A percentile compares a stretch with the other conserved stretches of the same genome.
phyloP scores from a whole-genome alignment of 2,113 vertebrate species.

The Microcebus jonahi region DNA sequence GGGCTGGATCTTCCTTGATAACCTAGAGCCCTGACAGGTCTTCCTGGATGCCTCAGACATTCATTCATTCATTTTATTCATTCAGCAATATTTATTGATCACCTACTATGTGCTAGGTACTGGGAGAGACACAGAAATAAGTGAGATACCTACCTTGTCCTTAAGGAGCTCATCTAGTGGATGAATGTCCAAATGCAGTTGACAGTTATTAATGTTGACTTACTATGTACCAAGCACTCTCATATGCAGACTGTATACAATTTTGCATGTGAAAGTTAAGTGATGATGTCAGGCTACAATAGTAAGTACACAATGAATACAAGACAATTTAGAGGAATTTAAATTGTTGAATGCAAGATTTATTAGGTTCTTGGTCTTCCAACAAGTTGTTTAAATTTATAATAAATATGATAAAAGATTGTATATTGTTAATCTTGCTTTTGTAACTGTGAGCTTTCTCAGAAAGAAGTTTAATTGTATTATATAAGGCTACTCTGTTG shows the following conservation, averaged over 20 bases:
- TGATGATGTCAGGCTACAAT: not conserved
- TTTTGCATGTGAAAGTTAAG: not conserved
- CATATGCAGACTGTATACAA: not conserved
- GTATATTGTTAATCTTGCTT: not conserved
- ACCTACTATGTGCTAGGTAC: not conserved
- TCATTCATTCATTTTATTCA: not conserved
- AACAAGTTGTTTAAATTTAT: not conserved
- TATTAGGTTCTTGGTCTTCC: not conserved
- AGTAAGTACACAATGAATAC: not conserved
- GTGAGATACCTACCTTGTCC: not conserved
- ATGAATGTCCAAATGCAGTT: not conserved
- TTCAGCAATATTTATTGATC: slow-evolving; percentile 30
- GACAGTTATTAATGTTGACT: not conserved
- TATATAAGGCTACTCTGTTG: not conserved
- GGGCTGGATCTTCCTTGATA: not conserved
- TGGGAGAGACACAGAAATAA: not conserved
- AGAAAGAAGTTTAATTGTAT: not conserved
- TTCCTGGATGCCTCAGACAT: not conserved
- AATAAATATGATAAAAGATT: not conserved
- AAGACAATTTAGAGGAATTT: not conserved
- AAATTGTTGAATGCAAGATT: not conserved
- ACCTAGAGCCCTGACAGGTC: not conserved
- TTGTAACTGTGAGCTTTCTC: not conserved
- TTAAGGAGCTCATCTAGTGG: not conserved
- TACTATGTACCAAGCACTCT: not conserved